phyloP scores from a whole-genome alignment of 2,888 invertebrate genomes.

The Trichogramma dendrolimi region DNA sequence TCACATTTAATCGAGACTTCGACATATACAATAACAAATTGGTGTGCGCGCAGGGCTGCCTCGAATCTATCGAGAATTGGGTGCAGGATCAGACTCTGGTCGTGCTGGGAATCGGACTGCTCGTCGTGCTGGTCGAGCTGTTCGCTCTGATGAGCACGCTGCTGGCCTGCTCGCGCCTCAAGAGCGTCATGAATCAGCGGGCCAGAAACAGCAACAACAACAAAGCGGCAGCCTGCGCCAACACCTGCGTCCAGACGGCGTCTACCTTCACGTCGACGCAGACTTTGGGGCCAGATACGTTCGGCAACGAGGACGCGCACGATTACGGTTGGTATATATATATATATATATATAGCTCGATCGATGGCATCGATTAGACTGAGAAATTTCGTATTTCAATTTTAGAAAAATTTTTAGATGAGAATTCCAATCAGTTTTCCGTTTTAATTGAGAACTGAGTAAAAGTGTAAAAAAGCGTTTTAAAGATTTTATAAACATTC shows the following conservation, averaged over 20 bases:
- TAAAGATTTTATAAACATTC: no score
- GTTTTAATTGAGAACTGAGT: no score
- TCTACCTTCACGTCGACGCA: conserved; percentile 48
- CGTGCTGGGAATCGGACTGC: conserved; percentile 63
- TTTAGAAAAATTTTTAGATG: background rate
- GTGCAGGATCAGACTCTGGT: conserved; percentile 71
- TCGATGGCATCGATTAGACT: background rate
- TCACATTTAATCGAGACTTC: no score
- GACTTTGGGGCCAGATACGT: conserved; percentile 42
- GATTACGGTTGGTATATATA: conserved; percentile 40
- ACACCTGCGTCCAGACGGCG: conserved; percentile 17
- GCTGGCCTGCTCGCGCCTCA: conserved; percentile 65
- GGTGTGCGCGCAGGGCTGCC: conserved; percentile 59
- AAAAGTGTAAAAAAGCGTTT: no score
- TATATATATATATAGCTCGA: background rate
- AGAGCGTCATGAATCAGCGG: conserved; percentile 40
- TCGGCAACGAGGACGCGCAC: conserved; percentile 40
- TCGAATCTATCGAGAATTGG: conserved; percentile 69
- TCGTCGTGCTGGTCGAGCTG: conserved; percentile 69
- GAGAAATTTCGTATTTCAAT: background rate
- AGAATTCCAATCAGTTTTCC: no score
- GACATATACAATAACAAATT: background rate
- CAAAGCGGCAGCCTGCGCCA: no score
- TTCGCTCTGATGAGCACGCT: conserved; percentile 68
- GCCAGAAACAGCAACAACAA: conserved; percentile 12